These are phyloP conservation scores for Paraescarpia echinospica DNA, from an alignment of 1,140 invertebrate genomes.

Conservation along the genomic window DNA sequence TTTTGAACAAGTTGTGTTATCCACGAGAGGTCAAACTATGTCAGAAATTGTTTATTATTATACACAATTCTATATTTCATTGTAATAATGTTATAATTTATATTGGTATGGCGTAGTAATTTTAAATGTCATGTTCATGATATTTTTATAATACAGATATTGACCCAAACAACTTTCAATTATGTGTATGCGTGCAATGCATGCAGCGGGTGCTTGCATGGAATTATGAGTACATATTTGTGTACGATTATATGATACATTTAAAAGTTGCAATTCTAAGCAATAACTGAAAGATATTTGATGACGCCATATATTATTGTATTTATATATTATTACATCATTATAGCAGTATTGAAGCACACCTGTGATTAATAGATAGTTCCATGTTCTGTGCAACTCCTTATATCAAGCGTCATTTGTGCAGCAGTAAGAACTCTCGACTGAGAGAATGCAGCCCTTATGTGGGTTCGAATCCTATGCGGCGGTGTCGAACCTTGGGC, in stretches of 20 bases:
- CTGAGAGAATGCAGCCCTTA: too few relatives aligned
- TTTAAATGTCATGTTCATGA: not conserved
- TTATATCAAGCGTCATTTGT: too few relatives aligned
- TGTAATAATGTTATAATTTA: not conserved
- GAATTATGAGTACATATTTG: not conserved
- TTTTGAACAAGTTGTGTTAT: too few relatives aligned
- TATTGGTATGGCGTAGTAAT: not conserved
- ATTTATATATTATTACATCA: not conserved
- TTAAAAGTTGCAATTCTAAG: not conserved
- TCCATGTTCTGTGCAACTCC: not conserved
- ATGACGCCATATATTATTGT: not conserved
- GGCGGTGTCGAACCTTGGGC: too few relatives aligned
- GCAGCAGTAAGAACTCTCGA: too few relatives aligned
- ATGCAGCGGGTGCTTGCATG: too few relatives aligned
- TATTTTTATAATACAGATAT: not conserved
- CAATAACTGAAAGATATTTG: not conserved
- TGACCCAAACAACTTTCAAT: not conserved
- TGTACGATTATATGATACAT: not conserved
- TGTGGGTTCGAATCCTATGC: too few relatives aligned
- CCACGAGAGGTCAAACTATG: too few relatives aligned
- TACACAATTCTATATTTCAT: not conserved
- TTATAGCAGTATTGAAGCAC: not conserved
- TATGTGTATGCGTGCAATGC: not conserved
- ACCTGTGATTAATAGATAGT: not conserved
- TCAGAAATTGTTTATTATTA: not conserved